Conservation (phyloP, 2,113 vertebrate genomes). For the Strix aluco region DNA sequence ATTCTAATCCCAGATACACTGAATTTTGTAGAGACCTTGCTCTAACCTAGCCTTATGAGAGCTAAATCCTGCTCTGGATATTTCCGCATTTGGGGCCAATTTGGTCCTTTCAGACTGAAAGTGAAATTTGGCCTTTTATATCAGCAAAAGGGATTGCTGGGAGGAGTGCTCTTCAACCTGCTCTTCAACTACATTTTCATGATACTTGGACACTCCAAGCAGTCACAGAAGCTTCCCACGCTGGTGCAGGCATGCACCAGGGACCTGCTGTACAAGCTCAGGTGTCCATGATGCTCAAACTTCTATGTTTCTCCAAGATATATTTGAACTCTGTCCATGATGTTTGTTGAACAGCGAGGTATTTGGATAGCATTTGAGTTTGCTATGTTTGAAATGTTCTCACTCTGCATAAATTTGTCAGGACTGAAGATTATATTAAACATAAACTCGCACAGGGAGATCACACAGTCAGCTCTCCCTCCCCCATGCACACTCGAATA, state of each 20-base stretch:
- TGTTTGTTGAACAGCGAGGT: background rate
- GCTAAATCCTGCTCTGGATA: background rate
- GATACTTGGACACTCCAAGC: background rate
- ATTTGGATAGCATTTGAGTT: background rate
- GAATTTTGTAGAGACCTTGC: background rate
- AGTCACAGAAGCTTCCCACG: background rate
- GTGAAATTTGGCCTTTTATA: background rate
- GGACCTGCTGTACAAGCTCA: fast-evolving
- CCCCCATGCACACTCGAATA: background rate
- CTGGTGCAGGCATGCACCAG: background rate
- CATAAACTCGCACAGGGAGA: background rate
- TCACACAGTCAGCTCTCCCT: background rate
- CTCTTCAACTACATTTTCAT: background rate
- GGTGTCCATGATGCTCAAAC: background rate
- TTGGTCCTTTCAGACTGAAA: background rate
- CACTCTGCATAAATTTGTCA: conserved; percentile 38
- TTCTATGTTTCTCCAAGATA: background rate
- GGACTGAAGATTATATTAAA: conserved; percentile 17
- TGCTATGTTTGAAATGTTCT: background rate
- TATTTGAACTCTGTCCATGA: background rate
- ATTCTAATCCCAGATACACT: background rate
- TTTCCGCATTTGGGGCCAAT: background rate
- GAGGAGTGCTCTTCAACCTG: background rate
- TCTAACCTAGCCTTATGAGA: background rate
- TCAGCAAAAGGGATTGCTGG: background rate